These are phyloP conservation scores for Pecten maximus DNA, from an alignment of 2,888 invertebrate genomes.

Conservation along the genomic window DNA sequence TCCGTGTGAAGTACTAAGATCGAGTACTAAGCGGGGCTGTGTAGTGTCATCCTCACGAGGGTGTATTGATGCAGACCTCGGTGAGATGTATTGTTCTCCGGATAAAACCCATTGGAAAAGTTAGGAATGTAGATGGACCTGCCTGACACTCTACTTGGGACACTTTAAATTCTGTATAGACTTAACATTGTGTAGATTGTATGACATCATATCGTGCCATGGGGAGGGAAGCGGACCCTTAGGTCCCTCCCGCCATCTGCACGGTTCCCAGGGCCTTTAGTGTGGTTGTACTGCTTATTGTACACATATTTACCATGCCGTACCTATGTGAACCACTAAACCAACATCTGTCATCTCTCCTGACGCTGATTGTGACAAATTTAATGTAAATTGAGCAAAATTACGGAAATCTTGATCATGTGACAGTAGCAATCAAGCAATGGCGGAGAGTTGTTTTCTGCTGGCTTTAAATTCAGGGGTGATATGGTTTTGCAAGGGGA, in stretches of 20 bases:
- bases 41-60: neutral
- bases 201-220: neutral
- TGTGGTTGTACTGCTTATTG: neutral
- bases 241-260: neutral
- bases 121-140: conserved; percentile 20
- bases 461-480: neutral
- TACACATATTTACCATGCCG: neutral
- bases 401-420: conserved; percentile 10
- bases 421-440: neutral
- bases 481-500: neutral
- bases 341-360: neutral
- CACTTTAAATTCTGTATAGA: conserved; percentile 2
- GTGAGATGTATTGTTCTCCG: conserved; percentile 6
- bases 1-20: too few species aligned
- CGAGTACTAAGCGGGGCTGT: neutral
- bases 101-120: conserved; percentile 30
- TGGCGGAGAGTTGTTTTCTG: conserved; percentile 1
- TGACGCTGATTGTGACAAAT: conserved; percentile 19
- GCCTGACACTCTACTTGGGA: conserved; percentile 13
- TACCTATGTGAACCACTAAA: conserved; percentile 19
- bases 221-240: conserved; percentile 2
- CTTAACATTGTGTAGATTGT: neutral
- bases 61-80: neutral
- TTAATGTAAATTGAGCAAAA: conserved; percentile 17
- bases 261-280: neutral